These are phyloP conservation scores for Aethina tumida DNA, from an alignment of 1,140 invertebrate species.

Conservation along the genomic window DNA sequence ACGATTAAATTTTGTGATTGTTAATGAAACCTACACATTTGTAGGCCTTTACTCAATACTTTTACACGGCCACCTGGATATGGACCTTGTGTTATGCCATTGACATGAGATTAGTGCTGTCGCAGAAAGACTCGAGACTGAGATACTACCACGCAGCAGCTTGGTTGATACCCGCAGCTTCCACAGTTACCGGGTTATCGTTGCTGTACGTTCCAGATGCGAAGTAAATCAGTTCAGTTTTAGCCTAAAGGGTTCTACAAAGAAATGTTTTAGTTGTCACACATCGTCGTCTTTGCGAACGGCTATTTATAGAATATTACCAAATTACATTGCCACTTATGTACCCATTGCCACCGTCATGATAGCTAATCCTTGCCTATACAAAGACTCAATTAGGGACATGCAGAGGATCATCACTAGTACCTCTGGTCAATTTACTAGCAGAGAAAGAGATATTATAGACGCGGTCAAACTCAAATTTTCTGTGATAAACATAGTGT, in stretches of 20 bases:
- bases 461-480: constrained; percentile 63
- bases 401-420: constrained; percentile 51
- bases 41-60: constrained; percentile 75
- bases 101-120: constrained; percentile 59
- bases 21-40: too few relatives aligned
- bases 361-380: constrained; percentile 65
- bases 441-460: constrained; percentile 58
- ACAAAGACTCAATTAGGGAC: constrained; percentile 51
- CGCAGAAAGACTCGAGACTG: constrained; percentile 46
- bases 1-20: too few relatives aligned
- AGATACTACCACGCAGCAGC: constrained; percentile 54
- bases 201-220: constrained; percentile 67
- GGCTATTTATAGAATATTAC: constrained; percentile 56
- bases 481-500: constrained; percentile 62
- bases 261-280: constrained; percentile 54
- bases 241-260: neutral
- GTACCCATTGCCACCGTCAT: constrained; percentile 61
- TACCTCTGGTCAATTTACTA: constrained; percentile 53
- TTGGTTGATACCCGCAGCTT: constrained; percentile 59
- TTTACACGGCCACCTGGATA: constrained; percentile 73
- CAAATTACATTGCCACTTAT: constrained; percentile 69
- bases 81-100: constrained; percentile 77
- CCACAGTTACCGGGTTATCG: constrained; percentile 55
- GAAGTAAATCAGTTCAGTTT: constrained; percentile 45
- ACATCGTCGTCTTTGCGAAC: constrained; percentile 46